Conservation (phyloP, 1,140 invertebrate genomes). For the Acarapis woodi region DNA sequence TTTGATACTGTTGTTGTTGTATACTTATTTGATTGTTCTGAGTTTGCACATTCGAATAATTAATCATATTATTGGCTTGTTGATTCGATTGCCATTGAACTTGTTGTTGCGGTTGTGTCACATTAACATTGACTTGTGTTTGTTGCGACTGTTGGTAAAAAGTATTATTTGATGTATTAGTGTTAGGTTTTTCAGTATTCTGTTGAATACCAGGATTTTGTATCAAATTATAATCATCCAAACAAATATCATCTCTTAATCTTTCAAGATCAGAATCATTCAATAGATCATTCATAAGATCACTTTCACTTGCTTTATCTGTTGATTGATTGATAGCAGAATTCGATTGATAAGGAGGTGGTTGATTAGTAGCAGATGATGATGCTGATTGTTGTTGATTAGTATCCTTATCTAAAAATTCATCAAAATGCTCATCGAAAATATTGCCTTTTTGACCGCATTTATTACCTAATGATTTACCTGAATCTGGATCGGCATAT, state of each 20-base stretch:
- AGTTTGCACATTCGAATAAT: too few relatives aligned
- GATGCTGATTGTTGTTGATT: too few relatives aligned
- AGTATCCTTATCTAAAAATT: slow-evolving; percentile 16
- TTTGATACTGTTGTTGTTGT: neutral
- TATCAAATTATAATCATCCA: slow-evolving; percentile 1
- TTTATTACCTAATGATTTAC: slow-evolving; percentile 21
- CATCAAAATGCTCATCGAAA: slow-evolving; percentile 19
- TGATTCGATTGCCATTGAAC: too few relatives aligned
- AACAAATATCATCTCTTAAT: slow-evolving; percentile 25
- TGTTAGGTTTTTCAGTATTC: too few relatives aligned
- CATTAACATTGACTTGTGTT: too few relatives aligned
- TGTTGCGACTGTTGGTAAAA: too few relatives aligned
- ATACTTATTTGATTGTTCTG: too few relatives aligned
- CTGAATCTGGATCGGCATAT: slow-evolving; percentile 78
- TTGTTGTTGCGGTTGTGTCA: too few relatives aligned
- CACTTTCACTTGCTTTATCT: neutral
- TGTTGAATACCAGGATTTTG: slow-evolving; percentile 7
- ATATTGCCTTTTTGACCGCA: slow-evolving; percentile 18
- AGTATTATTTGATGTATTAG: too few relatives aligned
- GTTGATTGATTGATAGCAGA: neutral
- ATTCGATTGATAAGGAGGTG: neutral
- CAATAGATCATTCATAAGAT: slow-evolving; percentile 22
- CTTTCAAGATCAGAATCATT: slow-evolving; percentile 40
- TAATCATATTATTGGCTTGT: too few relatives aligned
- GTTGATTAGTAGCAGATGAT: too few relatives aligned